Base-by-base conservation (phyloP, 2,113 vertebrate genomes). In the Pao palembangensis region DNA sequence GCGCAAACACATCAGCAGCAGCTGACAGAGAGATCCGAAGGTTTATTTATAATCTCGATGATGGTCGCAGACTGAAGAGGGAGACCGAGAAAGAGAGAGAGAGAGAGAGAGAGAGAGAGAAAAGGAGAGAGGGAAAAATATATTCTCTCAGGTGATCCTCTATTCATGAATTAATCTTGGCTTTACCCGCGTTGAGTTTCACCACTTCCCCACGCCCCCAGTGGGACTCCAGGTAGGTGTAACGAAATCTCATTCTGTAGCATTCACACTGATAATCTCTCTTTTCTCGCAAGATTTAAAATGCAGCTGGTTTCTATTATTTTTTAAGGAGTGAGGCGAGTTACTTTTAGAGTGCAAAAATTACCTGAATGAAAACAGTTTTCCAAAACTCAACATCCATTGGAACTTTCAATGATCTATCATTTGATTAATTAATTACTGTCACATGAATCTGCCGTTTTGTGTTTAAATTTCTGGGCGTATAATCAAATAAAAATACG, bases 151-250 rank as follows among this genome's bases (percentile, higher is more conserved):
- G 76, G 55, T 79, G 76, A 75, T 78, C 73, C 73, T 60, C 67
- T 59, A 75, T 88, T 83, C 72, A 85, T 86, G 85, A 87, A 83
- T 75, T 82, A 76, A 79, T 87, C 70, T 85, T 76, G 84, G 80
- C 78, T 86, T 84, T 85, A 82, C 68, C 71, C 67, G 80, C 69
- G 61, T 63, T 81, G 84, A 88, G 76, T 84, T 85, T 80, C 70
- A 80, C 78, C 84, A 69, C 73, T 79, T 87, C 76, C 82, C 81
- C 87, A 78, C 67, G 80, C 78, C 71, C 71, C 69, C 68, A 73
- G 87, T 79, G 87, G 88, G 88, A 89, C 79, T 80, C 65, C 89
- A 91, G 90, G 90, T 91, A 88, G 89, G 90, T 87, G 73, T 16
- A 80, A 78, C 55, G 12, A 67, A 58, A 77, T 76, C 53, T 79